Base-by-base conservation (phyloP, 2,797 vertebrate genomes). In the Acanthis flammea region DNA sequence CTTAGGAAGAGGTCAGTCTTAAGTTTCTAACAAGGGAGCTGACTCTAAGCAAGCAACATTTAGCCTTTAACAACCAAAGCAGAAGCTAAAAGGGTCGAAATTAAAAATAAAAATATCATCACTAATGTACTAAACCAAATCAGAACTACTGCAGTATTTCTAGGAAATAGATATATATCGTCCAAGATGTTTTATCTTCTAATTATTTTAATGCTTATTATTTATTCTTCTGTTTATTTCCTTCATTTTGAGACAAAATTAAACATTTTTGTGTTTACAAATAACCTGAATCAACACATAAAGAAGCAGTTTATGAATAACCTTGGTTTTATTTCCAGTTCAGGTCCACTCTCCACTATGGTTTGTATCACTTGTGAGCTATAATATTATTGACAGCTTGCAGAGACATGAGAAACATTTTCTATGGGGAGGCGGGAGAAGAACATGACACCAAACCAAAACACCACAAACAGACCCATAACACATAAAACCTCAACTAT, bases 41-140 rank as follows among this genome's bases (percentile, higher is more conserved):
- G 78, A 39, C 15, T n/a, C 31, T 55, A 90, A 76, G 33, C 23
- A 86, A 79, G 9, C 3, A 45, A 58, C 10, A 47, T 66, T 55
- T 66, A 62, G 21, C 8, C 10, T 86, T 68, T 65, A 58, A 70
- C 7, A 58, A 33, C 9, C 45, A 22, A 81, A 68, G 19, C 4
- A 21, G 24, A 68, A 84, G 24, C 2, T 65, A 55, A 47, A 92
- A 86, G 21, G 21, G 7, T 72, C 19, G 28, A 42, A 53, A 42
- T 24, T 45, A 60, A 72, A 90, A 63, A 30, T 2, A 4, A 55
- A 87, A n/a, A 10, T 62, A 1, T n/a, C 7, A 4, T 61, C 13
- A 1, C 7, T 78, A 4, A 0, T 50, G 21, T 71, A 63, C 10
- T 42, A 72, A 65, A 51, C 8, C 14, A 0, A 44, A 53, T 57